Evolutionary conservation across 2,888 invertebrate species (phyloP).

Genomic region (Cerastoderma edule): DNA sequence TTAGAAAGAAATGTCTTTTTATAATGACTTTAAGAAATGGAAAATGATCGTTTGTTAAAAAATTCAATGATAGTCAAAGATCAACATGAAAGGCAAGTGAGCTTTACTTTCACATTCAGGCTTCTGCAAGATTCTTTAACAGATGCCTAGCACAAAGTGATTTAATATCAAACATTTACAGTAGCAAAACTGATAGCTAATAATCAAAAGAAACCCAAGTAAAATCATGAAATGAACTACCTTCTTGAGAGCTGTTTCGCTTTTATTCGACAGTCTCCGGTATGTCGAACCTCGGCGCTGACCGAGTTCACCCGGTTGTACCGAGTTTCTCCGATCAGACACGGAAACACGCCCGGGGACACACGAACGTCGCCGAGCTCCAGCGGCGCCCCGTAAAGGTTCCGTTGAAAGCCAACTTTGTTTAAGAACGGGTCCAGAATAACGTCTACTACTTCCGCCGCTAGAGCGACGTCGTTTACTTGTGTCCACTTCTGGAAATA

Average conservation of each 20-base stretch:
- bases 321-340: neutral
- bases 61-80: no score
- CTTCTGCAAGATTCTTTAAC: no score
- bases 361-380: neutral
- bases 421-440: neutral
- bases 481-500: slow-evolving; percentile 8
- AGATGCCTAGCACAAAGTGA: no score
- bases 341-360: neutral
- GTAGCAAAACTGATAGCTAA: no score
- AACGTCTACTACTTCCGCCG: neutral
- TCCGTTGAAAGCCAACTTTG: slow-evolving; percentile 16
- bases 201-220: no score
- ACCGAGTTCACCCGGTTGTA: slow-evolving; percentile 15
- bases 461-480: neutral
- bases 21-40: no score
- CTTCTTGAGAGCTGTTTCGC: slow-evolving; percentile 8
- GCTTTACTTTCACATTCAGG: no score
- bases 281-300: slow-evolving; percentile 3
- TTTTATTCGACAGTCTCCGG: slow-evolving; percentile 12
- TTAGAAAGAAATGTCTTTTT: no score
- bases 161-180: no score
- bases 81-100: no score
- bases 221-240: neutral
- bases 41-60: no score
- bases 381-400: neutral